phyloP scores from a whole-genome alignment of 2,888 invertebrate genomes.

The Punctoribates punctum region DNA sequence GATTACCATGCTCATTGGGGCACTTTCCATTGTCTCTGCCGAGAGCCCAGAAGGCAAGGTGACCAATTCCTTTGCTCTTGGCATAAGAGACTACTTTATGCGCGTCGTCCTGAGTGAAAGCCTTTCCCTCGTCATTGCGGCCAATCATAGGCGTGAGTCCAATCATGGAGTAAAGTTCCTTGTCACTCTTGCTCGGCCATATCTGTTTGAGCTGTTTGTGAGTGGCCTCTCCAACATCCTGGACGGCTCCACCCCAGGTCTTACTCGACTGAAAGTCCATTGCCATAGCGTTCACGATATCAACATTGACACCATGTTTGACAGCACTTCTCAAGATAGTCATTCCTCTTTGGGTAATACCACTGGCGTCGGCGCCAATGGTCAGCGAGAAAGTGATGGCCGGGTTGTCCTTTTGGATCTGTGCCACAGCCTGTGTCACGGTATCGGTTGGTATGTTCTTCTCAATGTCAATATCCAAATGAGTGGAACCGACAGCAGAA shows the following conservation, averaged over 20 bases:
- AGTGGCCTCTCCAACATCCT: conserved; percentile 10
- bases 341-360: conserved; percentile 17
- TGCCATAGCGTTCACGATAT: conserved; percentile 39
- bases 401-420: background rate
- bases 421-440: conserved; percentile 23
- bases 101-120: conserved; percentile 24
- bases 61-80: conserved; percentile 26
- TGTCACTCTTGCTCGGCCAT: conserved; percentile 32
- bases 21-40: conserved; percentile 43
- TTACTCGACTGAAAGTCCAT: conserved; percentile 32
- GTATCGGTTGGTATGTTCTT: conserved; percentile 1
- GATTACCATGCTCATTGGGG: conserved; percentile 34
- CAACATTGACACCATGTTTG: conserved; percentile 30
- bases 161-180: conserved; percentile 32
- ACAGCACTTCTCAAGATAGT: conserved; percentile 35
- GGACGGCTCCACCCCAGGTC: conserved; percentile 33
- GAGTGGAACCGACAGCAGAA: background rate
- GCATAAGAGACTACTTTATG: conserved; percentile 32
- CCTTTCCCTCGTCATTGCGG: conserved; percentile 38
- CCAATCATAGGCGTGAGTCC: conserved; percentile 42
- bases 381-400: conserved; percentile 30
- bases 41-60: conserved; percentile 41
- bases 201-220: conserved; percentile 29
- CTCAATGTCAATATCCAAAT: conserved; percentile 43
- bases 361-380: conserved; percentile 34